phyloP scores from a whole-genome alignment of 2,888 invertebrate species.

The Uloborus plumipes region DNA sequence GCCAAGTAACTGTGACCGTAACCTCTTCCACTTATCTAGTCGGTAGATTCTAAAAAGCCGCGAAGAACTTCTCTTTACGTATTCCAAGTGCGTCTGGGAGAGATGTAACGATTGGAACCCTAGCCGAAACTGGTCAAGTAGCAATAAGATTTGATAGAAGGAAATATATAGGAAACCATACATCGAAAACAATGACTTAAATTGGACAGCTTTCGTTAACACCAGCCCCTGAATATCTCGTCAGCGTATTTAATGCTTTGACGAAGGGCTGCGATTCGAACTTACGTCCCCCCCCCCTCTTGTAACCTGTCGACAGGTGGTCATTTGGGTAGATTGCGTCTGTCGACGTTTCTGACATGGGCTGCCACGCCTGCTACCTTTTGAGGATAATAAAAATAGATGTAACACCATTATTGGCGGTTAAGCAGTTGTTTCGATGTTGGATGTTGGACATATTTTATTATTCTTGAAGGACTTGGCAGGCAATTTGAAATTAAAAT shows the following conservation, averaged over 20 bases:
- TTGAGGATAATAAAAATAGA: conserved; percentile 4
- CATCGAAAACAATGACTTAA: too few relatives aligned
- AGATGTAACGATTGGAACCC: neutral
- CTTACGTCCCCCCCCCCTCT: conserved; percentile 24
- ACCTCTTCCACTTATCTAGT: neutral
- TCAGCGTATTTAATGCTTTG: conserved; percentile 10
- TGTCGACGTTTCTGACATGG: conserved; percentile 34
- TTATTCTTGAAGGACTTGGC: too few relatives aligned
- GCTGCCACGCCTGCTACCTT: conserved; percentile 35
- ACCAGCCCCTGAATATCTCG: conserved; percentile 28
- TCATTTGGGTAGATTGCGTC: conserved; percentile 43
- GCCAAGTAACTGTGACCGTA: neutral
- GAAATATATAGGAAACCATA: too few relatives aligned
- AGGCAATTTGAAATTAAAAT: too few relatives aligned
- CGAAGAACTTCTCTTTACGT: neutral
- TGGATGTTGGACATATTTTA: too few relatives aligned
- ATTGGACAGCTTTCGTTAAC: conserved; percentile 25
- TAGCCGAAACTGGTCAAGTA: neutral
- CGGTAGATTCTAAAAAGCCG: neutral
- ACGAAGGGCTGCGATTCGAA: conserved; percentile 4
- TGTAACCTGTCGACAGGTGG: conserved; percentile 49
- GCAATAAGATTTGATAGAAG: neutral
- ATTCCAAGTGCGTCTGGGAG: neutral
- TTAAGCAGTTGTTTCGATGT: neutral
- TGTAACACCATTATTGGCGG: conserved; percentile 29